These are phyloP conservation scores for Cheilosia soror DNA, from an alignment of 2,888 invertebrate species.

Conservation along the genomic window DNA sequence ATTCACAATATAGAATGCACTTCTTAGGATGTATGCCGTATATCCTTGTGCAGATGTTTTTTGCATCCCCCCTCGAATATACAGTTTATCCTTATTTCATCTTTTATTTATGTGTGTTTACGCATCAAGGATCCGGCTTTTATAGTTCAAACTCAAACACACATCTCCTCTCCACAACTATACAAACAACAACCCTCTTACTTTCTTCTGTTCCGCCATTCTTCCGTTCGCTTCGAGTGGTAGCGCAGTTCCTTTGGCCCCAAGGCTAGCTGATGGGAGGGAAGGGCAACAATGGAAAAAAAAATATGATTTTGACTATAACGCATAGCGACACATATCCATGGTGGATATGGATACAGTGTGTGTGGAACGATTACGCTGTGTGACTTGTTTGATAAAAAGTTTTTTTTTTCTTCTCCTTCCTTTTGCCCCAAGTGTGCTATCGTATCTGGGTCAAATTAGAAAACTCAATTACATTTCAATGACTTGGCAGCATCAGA, in stretches of 20 bases:
- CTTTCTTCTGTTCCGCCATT: background rate
- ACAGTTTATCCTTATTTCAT: constrained; percentile 20
- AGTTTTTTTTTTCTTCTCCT: background rate
- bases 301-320: constrained; percentile 27
- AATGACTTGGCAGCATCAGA: constrained; percentile 29
- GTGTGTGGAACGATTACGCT: background rate
- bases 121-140: constrained; percentile 31
- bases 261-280: background rate
- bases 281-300: background rate
- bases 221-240: background rate
- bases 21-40: background rate
- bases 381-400: constrained; percentile 29
- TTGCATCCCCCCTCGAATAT: background rate
- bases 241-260: background rate
- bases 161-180: background rate
- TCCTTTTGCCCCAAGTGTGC: background rate
- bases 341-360: background rate
- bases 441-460: constrained; percentile 34
- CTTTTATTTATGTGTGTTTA: constrained; percentile 24
- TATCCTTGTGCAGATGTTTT: background rate
- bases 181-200: background rate
- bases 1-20: constrained; percentile 10
- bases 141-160: background rate
- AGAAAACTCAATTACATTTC: constrained; percentile 23
- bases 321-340: background rate